Base-by-base conservation (phyloP, 2,888 invertebrate genomes). In the Lasioglossum figueresi region DNA sequence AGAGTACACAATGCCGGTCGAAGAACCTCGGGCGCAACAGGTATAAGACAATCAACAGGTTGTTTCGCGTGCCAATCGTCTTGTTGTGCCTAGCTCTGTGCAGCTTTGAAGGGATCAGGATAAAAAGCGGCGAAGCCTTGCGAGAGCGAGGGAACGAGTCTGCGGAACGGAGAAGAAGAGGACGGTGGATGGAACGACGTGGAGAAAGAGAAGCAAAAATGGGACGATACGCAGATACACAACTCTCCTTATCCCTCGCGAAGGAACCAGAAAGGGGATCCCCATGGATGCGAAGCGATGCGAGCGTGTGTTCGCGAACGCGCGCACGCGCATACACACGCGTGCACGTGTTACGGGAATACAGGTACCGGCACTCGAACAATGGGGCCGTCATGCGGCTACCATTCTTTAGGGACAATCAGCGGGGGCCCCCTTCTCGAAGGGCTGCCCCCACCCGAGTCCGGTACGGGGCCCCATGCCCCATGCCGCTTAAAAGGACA, bases 361-460 rank as follows among this genome's bases (percentile, higher is more conserved):
- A 91, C 89, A 90, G 85, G 85, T 81, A 85, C 79, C 85, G 90
- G 88, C 88, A 88, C 91, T 88, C 90, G 92, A 93, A 94, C 94
- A 94, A 94, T 94, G 92, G 93, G 90, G 91, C 91, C 93, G 93
- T 93, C 93, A 93, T 93, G 92, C 92, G 92, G 92, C 92, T 93
- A 91, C 93, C 93, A 94, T 94, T 94, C 94, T 94, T 93, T 91
- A 92, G 87, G 92, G 91, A 93, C 93, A 93, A 94, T 94, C 93
- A 91, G 91, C 88, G 85, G 90, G 87, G 79, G 76, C 85, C 80
- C 82, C 84, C 84, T 88, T 86, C 85, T 81, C 83, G 82, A 83
- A 80, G 84, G 78, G 84, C 76, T 80, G 52, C 79, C 76, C 82
- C 87, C 85, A 87, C 87, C 81, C 73, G 78, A 23, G 27, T 27